phyloP scores from a whole-genome alignment of 2,888 invertebrate genomes.

The Stenoptilia bipunctidactyla region DNA sequence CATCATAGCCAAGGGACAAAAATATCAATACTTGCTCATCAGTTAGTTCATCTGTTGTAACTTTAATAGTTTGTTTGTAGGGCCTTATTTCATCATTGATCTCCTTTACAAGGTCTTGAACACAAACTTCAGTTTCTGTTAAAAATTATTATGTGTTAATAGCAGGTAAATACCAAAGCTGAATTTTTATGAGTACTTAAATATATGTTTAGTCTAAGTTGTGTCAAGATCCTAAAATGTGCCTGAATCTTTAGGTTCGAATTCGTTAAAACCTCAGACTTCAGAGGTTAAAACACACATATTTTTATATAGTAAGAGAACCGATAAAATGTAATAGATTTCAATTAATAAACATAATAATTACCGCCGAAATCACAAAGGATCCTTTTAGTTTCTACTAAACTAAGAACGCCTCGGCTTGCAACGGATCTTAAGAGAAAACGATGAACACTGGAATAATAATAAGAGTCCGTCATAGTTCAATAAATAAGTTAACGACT shows the following conservation, averaged over 20 bases:
- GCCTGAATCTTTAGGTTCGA: too few species aligned
- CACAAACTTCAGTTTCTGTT: slow-evolving; percentile 17
- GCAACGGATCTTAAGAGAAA: slow-evolving; percentile 44
- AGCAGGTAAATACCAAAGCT: not conserved
- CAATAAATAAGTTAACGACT: too few species aligned
- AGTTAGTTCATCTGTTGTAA: slow-evolving; percentile 43
- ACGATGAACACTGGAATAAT: slow-evolving; percentile 36
- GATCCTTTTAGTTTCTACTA: slow-evolving; percentile 29
- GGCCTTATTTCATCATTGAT: slow-evolving; percentile 45
- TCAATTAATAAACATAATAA: not conserved
- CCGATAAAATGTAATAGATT: too few species aligned
- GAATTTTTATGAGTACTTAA: too few species aligned
- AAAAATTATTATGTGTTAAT: not conserved
- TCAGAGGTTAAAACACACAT: too few species aligned
- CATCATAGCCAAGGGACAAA: slow-evolving; percentile 43
- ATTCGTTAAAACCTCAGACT: too few species aligned
- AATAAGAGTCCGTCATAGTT: too few species aligned
- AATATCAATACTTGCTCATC: slow-evolving; percentile 46
- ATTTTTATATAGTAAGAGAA: too few species aligned
- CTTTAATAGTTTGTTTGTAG: slow-evolving; percentile 44
- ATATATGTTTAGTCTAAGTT: too few species aligned
- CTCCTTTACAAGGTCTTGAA: slow-evolving; percentile 34
- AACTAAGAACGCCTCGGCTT: slow-evolving; percentile 41
- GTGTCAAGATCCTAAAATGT: not conserved
- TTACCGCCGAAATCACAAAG: not conserved